phyloP scores from a whole-genome alignment of 2,113 vertebrate species.

The Peucedramus taeniatus region DNA sequence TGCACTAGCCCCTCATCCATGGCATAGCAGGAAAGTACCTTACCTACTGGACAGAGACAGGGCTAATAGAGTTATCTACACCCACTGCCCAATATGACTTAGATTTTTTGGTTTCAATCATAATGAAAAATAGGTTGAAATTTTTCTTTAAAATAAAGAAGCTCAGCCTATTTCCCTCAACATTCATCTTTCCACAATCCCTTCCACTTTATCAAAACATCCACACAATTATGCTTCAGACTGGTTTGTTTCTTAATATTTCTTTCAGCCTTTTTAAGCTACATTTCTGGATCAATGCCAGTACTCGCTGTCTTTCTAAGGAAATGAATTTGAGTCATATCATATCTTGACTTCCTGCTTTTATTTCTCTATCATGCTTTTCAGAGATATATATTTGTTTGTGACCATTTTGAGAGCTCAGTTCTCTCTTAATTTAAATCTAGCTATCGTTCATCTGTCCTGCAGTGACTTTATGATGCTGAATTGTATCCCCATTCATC shows the following conservation, averaged over 20 bases:
- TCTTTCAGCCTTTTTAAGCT: not conserved
- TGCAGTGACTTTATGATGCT: not conserved
- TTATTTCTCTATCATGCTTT: not conserved
- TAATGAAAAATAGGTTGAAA: not conserved
- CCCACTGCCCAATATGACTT: not conserved
- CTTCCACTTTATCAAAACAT: not conserved
- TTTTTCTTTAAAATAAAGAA: not conserved
- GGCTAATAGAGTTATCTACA: not conserved
- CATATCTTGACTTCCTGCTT: not conserved
- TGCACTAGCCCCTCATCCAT: not conserved
- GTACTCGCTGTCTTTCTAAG: not conserved
- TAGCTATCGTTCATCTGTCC: not conserved
- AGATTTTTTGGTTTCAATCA: not conserved
- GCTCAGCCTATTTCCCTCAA: not conserved
- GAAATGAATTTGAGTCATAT: not conserved
- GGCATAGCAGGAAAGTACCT: not conserved
- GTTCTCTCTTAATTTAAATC: not conserved
- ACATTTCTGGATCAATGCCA: not conserved
- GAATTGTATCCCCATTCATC: not conserved
- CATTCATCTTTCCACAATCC: not conserved
- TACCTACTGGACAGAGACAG: not conserved
- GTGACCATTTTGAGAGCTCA: not conserved
- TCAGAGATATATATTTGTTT: not conserved
- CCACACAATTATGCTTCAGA: not conserved
- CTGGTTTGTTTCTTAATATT: not conserved